Percentiles rank a stretch among this genome's conserved stretches.
Evolutionary conservation across 1,140 invertebrate species (phyloP).

Genomic region (Cyphomyrmex costatus): DNA sequence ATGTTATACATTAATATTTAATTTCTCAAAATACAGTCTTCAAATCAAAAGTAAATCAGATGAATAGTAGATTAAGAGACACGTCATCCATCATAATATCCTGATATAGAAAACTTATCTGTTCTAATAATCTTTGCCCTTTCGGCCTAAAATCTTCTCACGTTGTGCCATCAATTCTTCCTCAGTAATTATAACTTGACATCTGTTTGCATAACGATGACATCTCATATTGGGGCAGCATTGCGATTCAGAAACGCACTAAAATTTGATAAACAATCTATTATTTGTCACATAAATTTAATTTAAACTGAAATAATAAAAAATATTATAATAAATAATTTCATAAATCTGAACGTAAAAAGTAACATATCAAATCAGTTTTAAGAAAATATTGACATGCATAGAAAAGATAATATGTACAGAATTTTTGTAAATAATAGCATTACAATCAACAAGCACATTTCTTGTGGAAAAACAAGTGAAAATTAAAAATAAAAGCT

Average conservation of each 20-base stretch:
- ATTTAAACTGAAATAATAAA: not conserved
- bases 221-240: conserved; percentile 79
- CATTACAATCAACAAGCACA: not conserved
- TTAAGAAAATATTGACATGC: conserved; percentile 25
- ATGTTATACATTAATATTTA: not conserved
- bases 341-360: conserved; percentile 2
- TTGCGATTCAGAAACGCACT: conserved; percentile 71
- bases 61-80: not conserved
- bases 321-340: not conserved
- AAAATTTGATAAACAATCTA: conserved; percentile 63
- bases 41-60: not conserved
- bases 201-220: conserved; percentile 79
- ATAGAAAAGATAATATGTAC: not conserved
- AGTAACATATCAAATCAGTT: conserved; percentile 17
- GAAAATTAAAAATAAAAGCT: not conserved
- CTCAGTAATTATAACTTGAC: conserved; percentile 82
- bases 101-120: not conserved
- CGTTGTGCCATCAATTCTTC: conserved; percentile 79
- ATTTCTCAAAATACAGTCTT: conserved; percentile 16
- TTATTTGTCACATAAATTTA: not conserved
- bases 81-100: not conserved
- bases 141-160: conserved; percentile 80
- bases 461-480: conserved; percentile 24
- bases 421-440: not conserved
- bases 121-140: conserved; percentile 74